Conservation (phyloP, 2,113 vertebrate species). For the Neogobius melanostomus region DNA sequence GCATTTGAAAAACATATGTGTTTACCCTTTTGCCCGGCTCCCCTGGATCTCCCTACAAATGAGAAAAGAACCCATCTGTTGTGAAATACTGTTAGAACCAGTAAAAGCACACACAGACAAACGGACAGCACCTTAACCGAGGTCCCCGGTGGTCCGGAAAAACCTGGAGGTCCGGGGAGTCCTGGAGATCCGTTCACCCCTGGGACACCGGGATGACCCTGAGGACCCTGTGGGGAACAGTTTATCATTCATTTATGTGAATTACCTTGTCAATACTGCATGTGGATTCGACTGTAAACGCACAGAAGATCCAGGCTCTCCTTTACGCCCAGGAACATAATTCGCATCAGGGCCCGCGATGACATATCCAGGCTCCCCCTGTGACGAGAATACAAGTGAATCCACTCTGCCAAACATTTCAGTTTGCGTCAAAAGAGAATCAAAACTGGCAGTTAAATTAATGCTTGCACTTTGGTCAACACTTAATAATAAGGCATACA, state of each 20-base stretch:
- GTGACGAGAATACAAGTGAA: slow-evolving; percentile 3
- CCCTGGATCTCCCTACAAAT: slow-evolving; percentile 82
- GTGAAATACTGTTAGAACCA: not conserved
- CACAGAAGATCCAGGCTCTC: slow-evolving; percentile 83
- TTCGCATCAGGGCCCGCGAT: slow-evolving; percentile 79
- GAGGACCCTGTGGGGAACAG: slow-evolving; percentile 63
- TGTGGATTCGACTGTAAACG: slow-evolving; percentile 42
- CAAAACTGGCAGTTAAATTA: too few relatives aligned
- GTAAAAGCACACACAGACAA: not conserved
- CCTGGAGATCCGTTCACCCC: slow-evolving; percentile 73
- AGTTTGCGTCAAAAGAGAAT: too few relatives aligned
- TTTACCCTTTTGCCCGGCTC: slow-evolving; percentile 79
- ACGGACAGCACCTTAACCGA: slow-evolving; percentile 79
- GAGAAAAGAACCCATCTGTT: not conserved
- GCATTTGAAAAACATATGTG: not conserved
- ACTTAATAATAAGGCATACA: too few relatives aligned
- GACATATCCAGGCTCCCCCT: slow-evolving; percentile 89
- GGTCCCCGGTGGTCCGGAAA: slow-evolving; percentile 75
- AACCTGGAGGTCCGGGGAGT: slow-evolving; percentile 72
- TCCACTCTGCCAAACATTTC: too few relatives aligned
- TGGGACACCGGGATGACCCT: slow-evolving; percentile 66
- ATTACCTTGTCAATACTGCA: not conserved
- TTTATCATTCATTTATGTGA: not conserved
- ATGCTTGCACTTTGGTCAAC: too few relatives aligned
- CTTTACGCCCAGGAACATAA: slow-evolving; percentile 79